A percentile compares a stretch with the other conserved stretches of the same genome.
These are phyloP conservation scores for Macropis europaea DNA, from an alignment of 2,888 invertebrate genomes.

Conservation along the genomic window DNA sequence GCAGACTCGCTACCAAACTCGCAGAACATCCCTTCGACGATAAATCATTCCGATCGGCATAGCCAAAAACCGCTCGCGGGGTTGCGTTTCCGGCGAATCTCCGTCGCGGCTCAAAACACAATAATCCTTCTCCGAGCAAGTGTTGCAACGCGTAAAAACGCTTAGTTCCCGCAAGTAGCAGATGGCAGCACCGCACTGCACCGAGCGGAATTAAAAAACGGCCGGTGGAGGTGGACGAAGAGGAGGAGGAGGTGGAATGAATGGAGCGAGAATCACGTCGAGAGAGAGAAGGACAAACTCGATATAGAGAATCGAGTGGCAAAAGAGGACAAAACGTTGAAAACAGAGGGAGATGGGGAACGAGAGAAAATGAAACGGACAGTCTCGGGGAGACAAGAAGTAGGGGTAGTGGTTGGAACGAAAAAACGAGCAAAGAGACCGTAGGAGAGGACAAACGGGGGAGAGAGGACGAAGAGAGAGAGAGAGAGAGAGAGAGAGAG, in stretches of 20 bases:
- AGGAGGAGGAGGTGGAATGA: conserved; percentile 32
- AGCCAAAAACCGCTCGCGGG: too few relatives aligned
- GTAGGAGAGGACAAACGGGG: background rate
- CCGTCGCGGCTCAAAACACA: too few relatives aligned
- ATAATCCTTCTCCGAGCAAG: conserved; percentile 40
- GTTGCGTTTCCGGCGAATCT: too few relatives aligned
- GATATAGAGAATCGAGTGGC: conserved; percentile 16
- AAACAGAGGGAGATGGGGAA: background rate
- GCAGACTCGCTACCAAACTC: too few relatives aligned
- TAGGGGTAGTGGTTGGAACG: conserved; percentile 14
- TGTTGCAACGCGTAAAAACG: conserved; percentile 52
- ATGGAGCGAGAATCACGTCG: conserved; percentile 32
- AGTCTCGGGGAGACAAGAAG: conserved; percentile 12
- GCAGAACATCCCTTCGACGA: too few relatives aligned
- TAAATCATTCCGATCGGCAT: too few relatives aligned
- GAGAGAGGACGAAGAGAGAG: conserved; percentile 17
- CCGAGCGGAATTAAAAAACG: conserved; percentile 61
- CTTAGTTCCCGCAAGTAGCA: conserved; percentile 68
- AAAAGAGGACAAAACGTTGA: background rate
- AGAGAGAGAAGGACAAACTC: conserved; percentile 12
- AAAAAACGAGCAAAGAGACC: conserved; percentile 14
- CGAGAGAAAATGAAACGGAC: conserved; percentile 6
- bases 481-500: conserved; percentile 9
- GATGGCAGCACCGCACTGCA: conserved; percentile 74
- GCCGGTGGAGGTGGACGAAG: conserved; percentile 11